Conservation (phyloP, 53 echinoderm and acorn worm species). For the Mesocentrotus franciscanus region DNA sequence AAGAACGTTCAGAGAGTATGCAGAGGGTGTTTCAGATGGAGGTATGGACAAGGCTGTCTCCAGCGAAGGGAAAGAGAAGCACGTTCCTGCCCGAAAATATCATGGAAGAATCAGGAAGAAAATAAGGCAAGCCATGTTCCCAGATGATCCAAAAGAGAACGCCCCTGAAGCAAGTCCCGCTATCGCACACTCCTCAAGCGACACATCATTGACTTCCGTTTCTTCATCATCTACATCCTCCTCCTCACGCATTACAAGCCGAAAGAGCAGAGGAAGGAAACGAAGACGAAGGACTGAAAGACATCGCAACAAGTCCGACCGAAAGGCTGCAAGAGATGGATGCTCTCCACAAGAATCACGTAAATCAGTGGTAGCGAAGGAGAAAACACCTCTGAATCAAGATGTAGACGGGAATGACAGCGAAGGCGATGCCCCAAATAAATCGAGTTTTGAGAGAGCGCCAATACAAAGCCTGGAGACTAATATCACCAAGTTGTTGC, state of each 20-base stretch:
- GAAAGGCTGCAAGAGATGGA: not conserved
- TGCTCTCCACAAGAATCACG: not conserved
- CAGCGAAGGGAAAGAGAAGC: not conserved
- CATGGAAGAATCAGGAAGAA: not conserved
- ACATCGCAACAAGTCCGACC: not conserved
- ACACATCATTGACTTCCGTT: constrained; percentile 15
- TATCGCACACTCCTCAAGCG: not conserved
- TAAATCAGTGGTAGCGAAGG: not conserved
- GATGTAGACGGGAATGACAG: not conserved
- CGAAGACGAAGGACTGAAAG: not conserved
- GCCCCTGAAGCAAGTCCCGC: not conserved
- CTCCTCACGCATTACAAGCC: not conserved
- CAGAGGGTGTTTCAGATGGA: not conserved
- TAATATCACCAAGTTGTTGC: not conserved
- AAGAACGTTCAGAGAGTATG: not conserved
- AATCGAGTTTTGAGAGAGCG: not conserved
- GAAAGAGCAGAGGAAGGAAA: constrained; percentile 31
- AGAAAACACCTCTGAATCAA: not conserved
- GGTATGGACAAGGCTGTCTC: not conserved
- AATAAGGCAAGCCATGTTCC: not conserved
- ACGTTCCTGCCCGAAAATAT: not conserved
- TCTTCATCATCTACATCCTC: not conserved
- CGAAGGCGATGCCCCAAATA: constrained; percentile 10
- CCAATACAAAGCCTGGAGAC: not conserved
- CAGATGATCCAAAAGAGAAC: not conserved